Base-by-base conservation (phyloP, 2,113 vertebrate genomes). In the Ptilonorhynchus violaceus region DNA sequence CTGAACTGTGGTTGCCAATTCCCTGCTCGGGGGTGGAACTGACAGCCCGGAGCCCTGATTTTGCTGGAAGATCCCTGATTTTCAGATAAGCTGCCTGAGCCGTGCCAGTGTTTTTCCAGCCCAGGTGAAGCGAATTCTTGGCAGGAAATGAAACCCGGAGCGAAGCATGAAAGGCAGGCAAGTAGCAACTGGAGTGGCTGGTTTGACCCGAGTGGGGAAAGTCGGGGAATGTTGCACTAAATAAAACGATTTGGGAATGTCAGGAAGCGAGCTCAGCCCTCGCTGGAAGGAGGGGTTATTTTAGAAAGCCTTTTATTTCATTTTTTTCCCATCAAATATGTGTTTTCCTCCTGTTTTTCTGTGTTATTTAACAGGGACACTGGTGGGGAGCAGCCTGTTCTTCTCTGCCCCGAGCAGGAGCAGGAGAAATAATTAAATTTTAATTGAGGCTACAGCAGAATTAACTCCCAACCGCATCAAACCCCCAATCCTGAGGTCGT, bases 131-230 rank as follows among this genome's bases (percentile, higher is more conserved):
- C 28, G 77, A 84, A 88, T 63, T 93, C 91, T 91, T 95, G 95
- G 91, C 94, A 95, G 88, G 91, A 63, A 91, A 93, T 78, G 59
- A 85, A 93, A 96, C 79, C 47, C 58, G 41, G 72, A 85, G 85
- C 66, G 46, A 69, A 90, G 86, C 70, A 90, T 41, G 82, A 92
- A 88, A 93, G 55, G 63, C 1, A 88, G 91, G 53, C 91, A 96
- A 96, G 94, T 88, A 92, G 70, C 24, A 41, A 96, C 92, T 95
- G 49, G 95, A 79, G 62, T 6, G 47, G 78, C 66, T 88, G 77
- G 15, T 67, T 67, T 77, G 16, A 62, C 59, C 37, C 30, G 28
- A 46, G 31, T 11, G 44, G 85, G 82, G 74, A 27, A 82, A 79
- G 70, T 2, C 37, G 69, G 72, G 35, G 75, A 81, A 81, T 55